phyloP scores from a whole-genome alignment of 2,113 vertebrate genomes.

The Chinchilla lanigera region DNA sequence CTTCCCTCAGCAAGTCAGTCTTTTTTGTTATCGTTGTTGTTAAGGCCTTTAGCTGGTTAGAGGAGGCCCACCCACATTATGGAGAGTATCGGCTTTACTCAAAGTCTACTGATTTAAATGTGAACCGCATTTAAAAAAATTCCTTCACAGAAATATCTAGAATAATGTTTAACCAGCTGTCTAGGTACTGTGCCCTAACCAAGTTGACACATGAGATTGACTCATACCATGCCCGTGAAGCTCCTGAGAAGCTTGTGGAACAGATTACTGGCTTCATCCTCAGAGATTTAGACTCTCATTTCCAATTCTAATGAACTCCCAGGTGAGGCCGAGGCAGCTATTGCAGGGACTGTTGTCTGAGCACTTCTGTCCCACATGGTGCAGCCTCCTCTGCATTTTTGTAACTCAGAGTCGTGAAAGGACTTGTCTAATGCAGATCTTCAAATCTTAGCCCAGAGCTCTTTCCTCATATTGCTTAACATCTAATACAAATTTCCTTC shows the following conservation, averaged over 20 bases:
- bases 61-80: background rate
- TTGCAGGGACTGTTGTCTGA: background rate
- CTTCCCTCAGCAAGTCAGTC: background rate
- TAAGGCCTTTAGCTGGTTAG: background rate
- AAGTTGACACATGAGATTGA: slow-evolving; percentile 1
- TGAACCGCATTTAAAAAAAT: slow-evolving; percentile 20
- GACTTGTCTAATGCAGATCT: background rate
- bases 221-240: background rate
- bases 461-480: background rate
- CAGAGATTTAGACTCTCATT: background rate
- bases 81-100: background rate
- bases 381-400: background rate
- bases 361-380: background rate
- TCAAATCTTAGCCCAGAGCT: background rate
- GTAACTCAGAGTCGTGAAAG: background rate
- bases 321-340: background rate
- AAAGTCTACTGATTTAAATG: background rate
- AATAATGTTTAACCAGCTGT: slow-evolving; percentile 19
- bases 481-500: background rate
- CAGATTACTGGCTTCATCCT: background rate
- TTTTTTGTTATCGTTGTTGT: background rate
- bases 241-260: background rate
- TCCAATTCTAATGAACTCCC: background rate
- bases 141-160: background rate
- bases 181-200: background rate